These are phyloP conservation scores for Ephydatia muelleri DNA, from an alignment of 37 sponge, comb jelly and placozoan species.

Conservation along the genomic window DNA sequence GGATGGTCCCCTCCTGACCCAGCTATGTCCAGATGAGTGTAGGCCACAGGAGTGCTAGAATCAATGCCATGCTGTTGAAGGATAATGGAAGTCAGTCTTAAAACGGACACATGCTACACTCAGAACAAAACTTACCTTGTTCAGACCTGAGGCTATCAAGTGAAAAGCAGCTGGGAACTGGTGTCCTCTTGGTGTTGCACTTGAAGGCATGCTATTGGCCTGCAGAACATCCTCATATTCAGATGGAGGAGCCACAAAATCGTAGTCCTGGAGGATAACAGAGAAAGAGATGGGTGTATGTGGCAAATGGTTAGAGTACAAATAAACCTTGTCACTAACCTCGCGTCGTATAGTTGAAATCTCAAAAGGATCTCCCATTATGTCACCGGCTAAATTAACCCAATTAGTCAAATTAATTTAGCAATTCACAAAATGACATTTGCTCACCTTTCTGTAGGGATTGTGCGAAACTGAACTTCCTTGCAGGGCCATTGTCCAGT, in stretches of 20 bases:
- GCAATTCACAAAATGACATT: too few species aligned
- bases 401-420: neutral
- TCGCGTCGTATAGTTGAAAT: constrained; percentile 47
- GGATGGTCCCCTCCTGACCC: constrained; percentile 45
- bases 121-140: constrained; percentile 60
- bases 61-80: neutral
- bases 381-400: constrained; percentile 31
- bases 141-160: constrained; percentile 48
- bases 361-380: constrained; percentile 58
- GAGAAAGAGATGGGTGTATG: neutral
- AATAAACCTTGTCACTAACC: constrained; percentile 1
- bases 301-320: too few species aligned
- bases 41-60: neutral
- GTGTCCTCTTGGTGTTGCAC: constrained; percentile 54
- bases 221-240: constrained; percentile 65
- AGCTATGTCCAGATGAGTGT: neutral
- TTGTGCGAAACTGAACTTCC: constrained; percentile 7
- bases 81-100: neutral
- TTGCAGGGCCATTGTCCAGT: constrained; percentile 11
- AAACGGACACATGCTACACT: neutral
- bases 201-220: constrained; percentile 43
- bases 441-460: constrained; percentile 49
- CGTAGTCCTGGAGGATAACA: constrained; percentile 32
- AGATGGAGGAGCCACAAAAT: constrained; percentile 38
- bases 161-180: constrained; percentile 69